Conservation (phyloP, 2,888 invertebrate species). For the Clusia tigrina region DNA sequence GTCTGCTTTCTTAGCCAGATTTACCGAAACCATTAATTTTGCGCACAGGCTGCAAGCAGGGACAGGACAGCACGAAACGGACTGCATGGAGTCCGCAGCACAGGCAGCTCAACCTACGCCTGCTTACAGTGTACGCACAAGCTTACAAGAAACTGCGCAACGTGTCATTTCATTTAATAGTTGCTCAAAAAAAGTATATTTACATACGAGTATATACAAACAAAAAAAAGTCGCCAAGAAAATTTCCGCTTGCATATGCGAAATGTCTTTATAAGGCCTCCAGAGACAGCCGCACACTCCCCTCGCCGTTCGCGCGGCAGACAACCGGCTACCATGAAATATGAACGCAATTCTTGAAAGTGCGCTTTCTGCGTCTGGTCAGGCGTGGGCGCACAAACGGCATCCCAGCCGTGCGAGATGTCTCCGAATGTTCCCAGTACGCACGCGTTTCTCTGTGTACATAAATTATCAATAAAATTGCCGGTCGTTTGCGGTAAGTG, state of each 20-base stretch:
- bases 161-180: slow-evolving; percentile 7
- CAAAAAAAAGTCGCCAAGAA: neutral
- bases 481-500: neutral
- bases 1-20: neutral
- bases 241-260: neutral
- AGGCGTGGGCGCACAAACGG: neutral
- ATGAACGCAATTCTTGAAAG: neutral
- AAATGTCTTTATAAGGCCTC: neutral
- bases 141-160: slow-evolving; percentile 1
- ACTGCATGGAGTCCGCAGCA: neutral
- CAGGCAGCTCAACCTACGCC: neutral
- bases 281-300: neutral
- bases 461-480: neutral
- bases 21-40: neutral
- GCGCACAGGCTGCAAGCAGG: neutral
- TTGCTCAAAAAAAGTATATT: too few relatives aligned
- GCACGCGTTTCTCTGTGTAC: too few relatives aligned
- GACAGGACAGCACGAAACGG: neutral
- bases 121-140: neutral
- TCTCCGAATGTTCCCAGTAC: neutral
- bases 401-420: neutral
- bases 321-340: neutral
- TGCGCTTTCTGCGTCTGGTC: neutral
- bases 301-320: neutral
- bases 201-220: too few relatives aligned